Percentiles rank a stretch among this genome's conserved stretches.
Conservation (phyloP, 2,797 vertebrate genomes). For the Crocidura indochinensis region DNA sequence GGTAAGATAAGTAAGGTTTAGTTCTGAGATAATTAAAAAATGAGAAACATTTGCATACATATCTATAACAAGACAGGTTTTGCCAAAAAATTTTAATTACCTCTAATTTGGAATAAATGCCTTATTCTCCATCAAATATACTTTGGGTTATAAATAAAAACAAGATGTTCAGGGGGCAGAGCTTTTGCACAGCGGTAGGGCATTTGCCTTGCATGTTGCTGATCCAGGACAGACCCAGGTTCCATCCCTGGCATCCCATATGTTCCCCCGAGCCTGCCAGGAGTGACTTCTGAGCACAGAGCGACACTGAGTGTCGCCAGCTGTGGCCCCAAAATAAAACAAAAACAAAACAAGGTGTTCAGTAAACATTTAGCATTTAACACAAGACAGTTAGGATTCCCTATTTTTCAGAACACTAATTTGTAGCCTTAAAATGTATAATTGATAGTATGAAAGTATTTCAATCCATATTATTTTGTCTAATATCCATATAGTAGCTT, state of each 20-base stretch:
- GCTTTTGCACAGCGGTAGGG: no score
- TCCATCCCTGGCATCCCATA: no score
- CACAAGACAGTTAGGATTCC: background rate
- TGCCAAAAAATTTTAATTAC: background rate
- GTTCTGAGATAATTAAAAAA: constrained; percentile 1
- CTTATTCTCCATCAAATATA: background rate
- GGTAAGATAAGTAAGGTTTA: constrained; percentile 8
- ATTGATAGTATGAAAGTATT: background rate
- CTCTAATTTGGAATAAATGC: background rate
- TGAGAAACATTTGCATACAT: background rate
- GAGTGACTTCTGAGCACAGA: no score
- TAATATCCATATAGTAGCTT: background rate
- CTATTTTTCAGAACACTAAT: constrained; percentile 12
- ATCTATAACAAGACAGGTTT: background rate
- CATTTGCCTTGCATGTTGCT: no score
- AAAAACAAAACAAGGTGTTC: background rate
- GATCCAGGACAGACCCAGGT: no score
- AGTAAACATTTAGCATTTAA: background rate
- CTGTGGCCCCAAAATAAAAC: no score
- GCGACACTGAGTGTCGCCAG: no score
- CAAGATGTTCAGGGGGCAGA: background rate
- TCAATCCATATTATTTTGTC: background rate
- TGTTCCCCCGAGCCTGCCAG: no score
- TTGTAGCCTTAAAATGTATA: constrained; percentile 14
- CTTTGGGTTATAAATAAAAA: background rate